phyloP scores from a whole-genome alignment of 2,888 invertebrate genomes.

The Criorhina ranunculi region DNA sequence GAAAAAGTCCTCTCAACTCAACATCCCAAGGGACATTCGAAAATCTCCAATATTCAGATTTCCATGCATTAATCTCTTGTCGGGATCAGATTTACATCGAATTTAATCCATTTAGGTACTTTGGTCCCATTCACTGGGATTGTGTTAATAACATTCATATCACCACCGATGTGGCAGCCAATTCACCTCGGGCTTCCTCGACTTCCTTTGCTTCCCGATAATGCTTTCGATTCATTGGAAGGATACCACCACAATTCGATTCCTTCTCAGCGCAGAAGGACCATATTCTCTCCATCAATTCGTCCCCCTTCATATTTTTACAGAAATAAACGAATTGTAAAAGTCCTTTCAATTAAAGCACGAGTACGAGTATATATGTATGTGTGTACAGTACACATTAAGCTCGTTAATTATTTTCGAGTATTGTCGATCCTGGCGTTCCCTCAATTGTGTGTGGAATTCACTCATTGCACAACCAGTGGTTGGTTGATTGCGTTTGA shows the following conservation, averaged over 20 bases:
- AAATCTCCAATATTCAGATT: too few relatives aligned
- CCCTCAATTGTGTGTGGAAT: neutral
- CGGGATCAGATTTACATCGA: too few relatives aligned
- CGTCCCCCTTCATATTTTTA: neutral
- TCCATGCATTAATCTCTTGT: too few relatives aligned
- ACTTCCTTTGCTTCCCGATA: too few relatives aligned
- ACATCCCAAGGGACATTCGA: too few relatives aligned
- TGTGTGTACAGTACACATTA: conserved; percentile 35
- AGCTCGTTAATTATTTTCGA: conserved; percentile 29
- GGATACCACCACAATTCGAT: neutral
- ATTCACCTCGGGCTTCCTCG: too few relatives aligned
- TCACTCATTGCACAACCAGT: conserved; percentile 16
- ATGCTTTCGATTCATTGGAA: too few relatives aligned
- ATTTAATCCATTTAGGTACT: too few relatives aligned
- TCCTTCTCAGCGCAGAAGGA: neutral
- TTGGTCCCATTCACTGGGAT: too few relatives aligned
- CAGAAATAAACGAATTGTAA: conserved; percentile 18
- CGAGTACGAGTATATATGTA: neutral
- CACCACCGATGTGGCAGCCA: too few relatives aligned
- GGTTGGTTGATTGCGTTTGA: conserved; percentile 24
- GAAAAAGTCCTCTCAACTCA: too few relatives aligned
- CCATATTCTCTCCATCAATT: conserved; percentile 1
- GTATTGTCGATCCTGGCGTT: conserved; percentile 1
- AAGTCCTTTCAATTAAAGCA: conserved; percentile 39
- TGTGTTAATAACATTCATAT: too few relatives aligned